Evolutionary conservation across 92 coral and sea anemone species (phyloP), one percentile per base, ranked within the genome.

Genomic region (Palythoa grandiflora): DNA sequence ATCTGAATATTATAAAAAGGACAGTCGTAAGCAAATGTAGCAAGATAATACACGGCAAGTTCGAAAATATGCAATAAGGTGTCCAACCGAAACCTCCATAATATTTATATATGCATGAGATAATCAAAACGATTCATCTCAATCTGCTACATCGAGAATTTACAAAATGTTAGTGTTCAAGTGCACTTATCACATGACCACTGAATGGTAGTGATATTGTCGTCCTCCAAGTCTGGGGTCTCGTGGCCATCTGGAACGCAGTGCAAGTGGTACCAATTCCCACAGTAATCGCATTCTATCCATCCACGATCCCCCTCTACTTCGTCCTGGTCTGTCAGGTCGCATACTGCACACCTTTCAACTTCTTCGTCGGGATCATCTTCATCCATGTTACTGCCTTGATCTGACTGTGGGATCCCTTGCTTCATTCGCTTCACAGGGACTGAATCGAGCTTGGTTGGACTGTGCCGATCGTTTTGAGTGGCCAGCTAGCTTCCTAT

Each of bases 261-360:
- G 80, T 76, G 65, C 55, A 52, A 55, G 80, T 76, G 80, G 80
- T 76, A 76, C 80, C 80, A 76, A 50, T 55, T 36, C 63, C 80
- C 63, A 76, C 80, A 76, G 80, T 48, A 48, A 63, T 51, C 40
- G 17, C 80, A 76, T 55, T 76, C 80, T 48, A 21, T 76, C 80
- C 80, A 76, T 54, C 80, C 80, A 75, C 61, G 80, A 75, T 75
- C 80, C 9, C 79, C 47, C 55, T 74, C 60, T 39, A 74, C 63
- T 51, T 75, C 63, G 54, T n/a, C 80, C 61, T 73, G 50, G 51
- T 73, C 68, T 61, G 80, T 75, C 80, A 75, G 54, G 53, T 53
- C 61, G 63, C 80, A 51, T 17, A 75, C 60, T 14, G 61, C 80
- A 75, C 80, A 75, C 19, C 80, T 75, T 54, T 75, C 80, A 11